Evolutionary conservation across 2,113 vertebrate species (phyloP).

Genomic region (Hiodon alosoides): DNA sequence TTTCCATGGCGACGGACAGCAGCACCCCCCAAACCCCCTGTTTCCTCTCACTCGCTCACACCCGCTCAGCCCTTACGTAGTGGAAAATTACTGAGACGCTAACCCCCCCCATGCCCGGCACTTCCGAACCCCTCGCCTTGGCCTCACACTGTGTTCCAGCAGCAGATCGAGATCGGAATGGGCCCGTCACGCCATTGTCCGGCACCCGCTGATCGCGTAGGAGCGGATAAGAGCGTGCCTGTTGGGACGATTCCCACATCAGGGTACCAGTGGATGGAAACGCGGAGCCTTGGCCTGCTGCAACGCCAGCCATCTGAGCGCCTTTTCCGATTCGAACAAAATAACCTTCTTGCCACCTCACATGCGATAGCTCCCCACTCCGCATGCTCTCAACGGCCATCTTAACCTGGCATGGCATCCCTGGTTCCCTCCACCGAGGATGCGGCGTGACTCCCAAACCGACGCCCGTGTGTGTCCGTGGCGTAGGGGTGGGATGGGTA

Average conservation of each 20-base stretch:
- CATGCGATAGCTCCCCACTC: background rate
- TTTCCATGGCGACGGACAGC: constrained; percentile 21
- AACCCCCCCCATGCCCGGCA: background rate
- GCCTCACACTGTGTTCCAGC: too few species aligned
- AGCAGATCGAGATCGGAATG: too few species aligned
- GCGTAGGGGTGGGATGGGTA: too few species aligned
- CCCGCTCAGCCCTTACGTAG: background rate
- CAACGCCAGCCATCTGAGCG: too few species aligned
- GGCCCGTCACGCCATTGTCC: too few species aligned
- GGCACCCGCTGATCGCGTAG: too few species aligned
- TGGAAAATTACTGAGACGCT: constrained; percentile 17
- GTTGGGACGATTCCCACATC: background rate
- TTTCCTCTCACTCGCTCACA: background rate
- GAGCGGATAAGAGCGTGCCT: too few species aligned
- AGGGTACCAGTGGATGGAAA: background rate
- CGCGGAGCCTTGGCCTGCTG: background rate
- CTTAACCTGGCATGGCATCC: constrained; percentile 14
- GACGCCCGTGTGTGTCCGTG: too few species aligned
- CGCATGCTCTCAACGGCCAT: constrained; percentile 1
- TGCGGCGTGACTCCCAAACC: too few species aligned
- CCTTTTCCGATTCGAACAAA: too few species aligned
- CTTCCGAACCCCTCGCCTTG: background rate
- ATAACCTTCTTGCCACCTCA: too few species aligned
- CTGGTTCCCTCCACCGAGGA: background rate
- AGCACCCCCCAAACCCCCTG: background rate